Percentiles rank a stretch among this genome's conserved stretches.
Evolutionary conservation across 2,888 invertebrate species (phyloP).

Genomic region (Alloplasta piceator): DNA sequence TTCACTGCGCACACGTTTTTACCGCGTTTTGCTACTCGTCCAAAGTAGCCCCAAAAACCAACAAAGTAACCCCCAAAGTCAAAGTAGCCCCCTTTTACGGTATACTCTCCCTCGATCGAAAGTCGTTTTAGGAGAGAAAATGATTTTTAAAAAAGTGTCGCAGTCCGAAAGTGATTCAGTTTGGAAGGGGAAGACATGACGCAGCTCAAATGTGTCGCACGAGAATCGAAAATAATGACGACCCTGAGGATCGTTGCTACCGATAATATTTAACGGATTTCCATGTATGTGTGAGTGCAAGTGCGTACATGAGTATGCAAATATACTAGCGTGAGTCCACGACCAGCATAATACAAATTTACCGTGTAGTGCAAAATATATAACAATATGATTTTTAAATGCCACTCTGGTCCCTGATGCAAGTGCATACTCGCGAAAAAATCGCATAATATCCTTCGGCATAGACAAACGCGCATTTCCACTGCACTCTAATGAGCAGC

Average conservation of each 20-base stretch:
- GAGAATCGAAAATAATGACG: conserved; percentile 74
- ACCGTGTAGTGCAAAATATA: conserved; percentile 44
- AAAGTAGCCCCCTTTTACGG: no score
- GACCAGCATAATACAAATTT: conserved; percentile 25
- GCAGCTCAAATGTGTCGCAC: conserved; percentile 64
- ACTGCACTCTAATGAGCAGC: no score
- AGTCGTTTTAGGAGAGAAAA: conserved; percentile 15
- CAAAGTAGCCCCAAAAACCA: no score
- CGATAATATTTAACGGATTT: conserved; percentile 70
- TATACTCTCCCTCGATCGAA: background rate
- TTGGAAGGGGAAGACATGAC: conserved; percentile 69
- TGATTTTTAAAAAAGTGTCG: conserved; percentile 27
- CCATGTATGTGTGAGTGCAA: background rate
- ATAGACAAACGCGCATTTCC: no score
- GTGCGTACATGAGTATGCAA: conserved; percentile 4
- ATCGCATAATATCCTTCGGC: conserved; percentile 5
- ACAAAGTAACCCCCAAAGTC: no score
- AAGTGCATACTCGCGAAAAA: conserved; percentile 16
- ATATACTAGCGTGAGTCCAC: conserved; percentile 2
- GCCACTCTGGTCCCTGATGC: conserved; percentile 21
- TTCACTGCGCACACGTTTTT: no score
- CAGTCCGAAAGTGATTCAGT: conserved; percentile 68
- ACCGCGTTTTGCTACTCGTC: no score
- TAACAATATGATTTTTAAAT: conserved; percentile 62
- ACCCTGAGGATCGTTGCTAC: conserved; percentile 68